Percentiles rank a stretch among this genome's conserved stretches.
Evolutionary conservation across 1,140 invertebrate species (phyloP).

Genomic region (Drosophila serrata): DNA sequence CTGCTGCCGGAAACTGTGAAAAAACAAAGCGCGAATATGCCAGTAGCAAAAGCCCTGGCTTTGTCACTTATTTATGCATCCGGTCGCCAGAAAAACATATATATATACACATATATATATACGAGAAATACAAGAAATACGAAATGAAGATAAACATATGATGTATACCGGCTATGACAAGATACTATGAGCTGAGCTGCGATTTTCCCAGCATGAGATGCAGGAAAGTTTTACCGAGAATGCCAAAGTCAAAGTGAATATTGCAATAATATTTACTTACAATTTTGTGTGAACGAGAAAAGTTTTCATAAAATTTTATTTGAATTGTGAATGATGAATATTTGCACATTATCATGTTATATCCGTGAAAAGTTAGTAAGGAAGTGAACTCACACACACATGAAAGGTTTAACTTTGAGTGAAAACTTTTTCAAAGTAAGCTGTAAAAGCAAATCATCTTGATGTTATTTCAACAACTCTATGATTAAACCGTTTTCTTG

Average conservation of each 20-base stretch:
- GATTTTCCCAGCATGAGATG: slow-evolving; percentile 39
- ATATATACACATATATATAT: slow-evolving; percentile 27
- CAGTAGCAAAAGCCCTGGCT: slow-evolving; percentile 38
- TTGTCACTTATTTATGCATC: slow-evolving; percentile 82
- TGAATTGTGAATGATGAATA: slow-evolving; percentile 20
- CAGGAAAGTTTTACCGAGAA: slow-evolving; percentile 25
- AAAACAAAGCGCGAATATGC: slow-evolving; percentile 41
- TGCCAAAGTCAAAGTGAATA: slow-evolving; percentile 54
- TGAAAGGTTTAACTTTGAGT: slow-evolving; percentile 8
- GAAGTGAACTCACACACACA: not conserved
- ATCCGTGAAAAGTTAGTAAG: slow-evolving; percentile 7
- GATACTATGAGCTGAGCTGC: slow-evolving; percentile 58
- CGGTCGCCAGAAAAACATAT: slow-evolving; percentile 51
- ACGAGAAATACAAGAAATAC: slow-evolving; percentile 46
- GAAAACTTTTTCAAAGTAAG: slow-evolving; percentile 7
- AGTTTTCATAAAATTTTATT: slow-evolving; percentile 33
- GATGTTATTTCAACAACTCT: not conserved
- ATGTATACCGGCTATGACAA: slow-evolving; percentile 37
- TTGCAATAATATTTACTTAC: slow-evolving; percentile 55
- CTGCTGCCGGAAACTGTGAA: slow-evolving; percentile 63
- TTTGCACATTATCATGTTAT: slow-evolving; percentile 27
- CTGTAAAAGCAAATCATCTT: slow-evolving; percentile 3
- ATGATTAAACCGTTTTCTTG: slow-evolving; percentile 26
- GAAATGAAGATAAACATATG: slow-evolving; percentile 29
- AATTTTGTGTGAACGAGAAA: slow-evolving; percentile 42